Conservation (phyloP, 37 sponge, comb jelly and placozoan species). For the Haliclona indistincta region DNA sequence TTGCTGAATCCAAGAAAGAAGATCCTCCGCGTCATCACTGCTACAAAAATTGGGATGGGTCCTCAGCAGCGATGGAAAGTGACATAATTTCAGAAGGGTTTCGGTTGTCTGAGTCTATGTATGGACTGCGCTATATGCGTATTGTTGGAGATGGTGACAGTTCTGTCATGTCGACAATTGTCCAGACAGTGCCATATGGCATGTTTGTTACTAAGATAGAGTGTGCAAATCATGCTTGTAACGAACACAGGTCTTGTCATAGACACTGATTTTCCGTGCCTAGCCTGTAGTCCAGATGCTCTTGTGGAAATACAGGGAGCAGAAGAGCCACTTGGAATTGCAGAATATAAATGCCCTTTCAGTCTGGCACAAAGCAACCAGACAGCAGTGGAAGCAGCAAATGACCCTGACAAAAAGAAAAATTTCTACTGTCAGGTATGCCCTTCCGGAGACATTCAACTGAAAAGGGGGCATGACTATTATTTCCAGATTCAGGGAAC, state of each 20-base stretch:
- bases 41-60: constrained; percentile 13
- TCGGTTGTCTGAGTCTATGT: constrained; percentile 13
- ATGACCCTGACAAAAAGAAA: too few relatives aligned
- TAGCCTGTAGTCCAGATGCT: too few relatives aligned
- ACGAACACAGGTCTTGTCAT: constrained; percentile 7
- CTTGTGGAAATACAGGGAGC: too few relatives aligned
- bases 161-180: constrained; percentile 12
- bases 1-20: not conserved
- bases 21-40: not conserved
- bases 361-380: too few relatives aligned
- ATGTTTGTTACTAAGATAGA: constrained; percentile 15
- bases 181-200: constrained; percentile 16
- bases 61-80: constrained; percentile 21
- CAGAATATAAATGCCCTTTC: too few relatives aligned
- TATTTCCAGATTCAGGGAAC: too few relatives aligned
- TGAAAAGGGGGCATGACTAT: too few relatives aligned
- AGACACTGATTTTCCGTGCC: too few relatives aligned
- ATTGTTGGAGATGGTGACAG: constrained; percentile 19
- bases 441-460: too few relatives aligned
- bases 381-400: too few relatives aligned
- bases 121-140: constrained; percentile 20
- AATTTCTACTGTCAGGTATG: too few relatives aligned
- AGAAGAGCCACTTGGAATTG: too few relatives aligned
- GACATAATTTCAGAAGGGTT: constrained; percentile 37
- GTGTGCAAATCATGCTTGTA: constrained; percentile 31